Percentiles rank a stretch among this genome's conserved stretches.
phyloP scores from a whole-genome alignment of 2,797 vertebrate species.

The Diplodus puntazzo region DNA sequence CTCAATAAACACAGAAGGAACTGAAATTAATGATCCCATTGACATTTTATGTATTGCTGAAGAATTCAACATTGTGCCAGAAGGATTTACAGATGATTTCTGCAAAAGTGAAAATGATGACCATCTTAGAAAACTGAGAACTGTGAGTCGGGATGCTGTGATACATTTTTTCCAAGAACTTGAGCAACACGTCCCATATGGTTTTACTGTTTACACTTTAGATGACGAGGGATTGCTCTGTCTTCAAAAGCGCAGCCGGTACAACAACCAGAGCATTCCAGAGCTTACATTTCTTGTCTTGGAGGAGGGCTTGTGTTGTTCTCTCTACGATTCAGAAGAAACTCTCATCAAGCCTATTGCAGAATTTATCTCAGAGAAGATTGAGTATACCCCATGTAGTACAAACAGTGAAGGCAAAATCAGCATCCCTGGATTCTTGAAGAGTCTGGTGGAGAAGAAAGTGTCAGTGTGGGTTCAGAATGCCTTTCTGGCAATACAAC shows the following conservation, averaged over 20 bases:
- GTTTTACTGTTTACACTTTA: constrained; percentile 46
- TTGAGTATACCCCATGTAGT: constrained; percentile 46
- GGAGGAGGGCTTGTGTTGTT: constrained; percentile 48
- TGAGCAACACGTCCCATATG: constrained; percentile 39
- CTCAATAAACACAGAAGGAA: constrained; percentile 35
- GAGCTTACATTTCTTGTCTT: constrained; percentile 43
- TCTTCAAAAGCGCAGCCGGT: constrained; percentile 27
- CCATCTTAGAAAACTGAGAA: constrained; percentile 16
- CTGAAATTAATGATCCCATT: constrained; percentile 22
- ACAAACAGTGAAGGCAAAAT: constrained; percentile 21
- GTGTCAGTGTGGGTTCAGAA: constrained; percentile 44
- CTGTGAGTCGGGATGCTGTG: constrained; percentile 34
- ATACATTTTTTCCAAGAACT: constrained; percentile 24
- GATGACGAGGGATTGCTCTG: constrained; percentile 16
- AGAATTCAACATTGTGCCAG: constrained; percentile 4
- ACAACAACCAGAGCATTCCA: constrained; percentile 16
- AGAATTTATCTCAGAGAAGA: constrained; percentile 10
- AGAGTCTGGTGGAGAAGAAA: constrained; percentile 39
- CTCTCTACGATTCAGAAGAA: constrained; percentile 49
- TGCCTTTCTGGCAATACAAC: constrained; percentile 45
- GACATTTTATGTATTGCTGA: constrained; percentile 39
- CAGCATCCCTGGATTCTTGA: constrained; percentile 46
- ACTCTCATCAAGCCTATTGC: constrained; percentile 29
- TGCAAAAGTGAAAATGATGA: not conserved
- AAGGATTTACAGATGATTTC: constrained; percentile 29